Base-by-base conservation (phyloP, 2,113 vertebrate species). In the Onychostruthus taczanowskii region DNA sequence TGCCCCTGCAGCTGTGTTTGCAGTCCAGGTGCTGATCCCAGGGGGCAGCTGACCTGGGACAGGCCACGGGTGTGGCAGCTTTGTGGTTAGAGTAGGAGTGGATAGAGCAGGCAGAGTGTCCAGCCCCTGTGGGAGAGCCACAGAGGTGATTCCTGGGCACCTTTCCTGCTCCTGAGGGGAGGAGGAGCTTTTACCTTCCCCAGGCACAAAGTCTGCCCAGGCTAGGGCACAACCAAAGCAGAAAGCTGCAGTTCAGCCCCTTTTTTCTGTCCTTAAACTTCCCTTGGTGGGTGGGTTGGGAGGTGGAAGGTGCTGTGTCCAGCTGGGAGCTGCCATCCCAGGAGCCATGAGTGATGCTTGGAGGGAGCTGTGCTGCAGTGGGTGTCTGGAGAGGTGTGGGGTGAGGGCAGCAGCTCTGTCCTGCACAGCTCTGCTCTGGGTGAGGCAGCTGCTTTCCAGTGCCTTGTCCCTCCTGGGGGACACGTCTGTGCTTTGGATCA, bases 401-500 rank as follows among this genome's bases (percentile, higher is more conserved):
- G 37, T 0, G 1, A 37, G 59, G 43, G 37, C 77, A 74, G 37
- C 61, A 74, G 64, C 64, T 84, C 63, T 63, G 72, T 63, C 87
- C 78, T 61, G 53, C 78, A 41, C 53, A n/a, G 74, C 95, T 74
- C 67, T 80, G 66, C 92, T 69, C n/a, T 10, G 47, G 75, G 52
- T 50, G 43, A n/a, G 22, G 66, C 16, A 26, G 50, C 70, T 85
- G 63, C 64, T 83, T 82, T 81, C 67, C 95, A 97, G 98, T 98
- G 98, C 98, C 98, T 98, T 98, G 82, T 94, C 86, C 88, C 37
- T 44, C 9, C 9, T 0, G 0, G 3, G 83, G 93, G 85, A 84
- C 73, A 53, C 50, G 18, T 81, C 47, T 64, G 85, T 35, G 7
- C 90, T 84, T 28, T 5, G 52, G 79, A 52, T 59, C 94, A 75